phyloP scores from a whole-genome alignment of 2,113 vertebrate species.

The Turnix velox region DNA sequence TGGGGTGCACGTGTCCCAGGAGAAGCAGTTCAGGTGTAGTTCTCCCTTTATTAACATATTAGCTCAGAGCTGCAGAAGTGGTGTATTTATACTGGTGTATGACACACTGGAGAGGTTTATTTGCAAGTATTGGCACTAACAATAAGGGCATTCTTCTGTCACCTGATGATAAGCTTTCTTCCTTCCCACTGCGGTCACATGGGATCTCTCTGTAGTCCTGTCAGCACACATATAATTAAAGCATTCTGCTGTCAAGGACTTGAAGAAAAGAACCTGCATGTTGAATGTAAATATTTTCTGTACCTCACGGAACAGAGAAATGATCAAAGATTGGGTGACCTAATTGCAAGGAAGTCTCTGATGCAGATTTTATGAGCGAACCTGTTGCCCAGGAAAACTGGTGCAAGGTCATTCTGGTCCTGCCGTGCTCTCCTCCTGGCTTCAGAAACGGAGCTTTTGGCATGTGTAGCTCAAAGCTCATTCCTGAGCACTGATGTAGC shows the following conservation, averaged over 20 bases:
- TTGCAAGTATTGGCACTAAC: constrained; percentile 8
- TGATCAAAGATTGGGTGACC: constrained; percentile 47
- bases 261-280: constrained; percentile 6
- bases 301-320: constrained; percentile 6
- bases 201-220: constrained; percentile 21
- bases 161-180: constrained; percentile 29
- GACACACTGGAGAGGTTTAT: constrained; percentile 8
- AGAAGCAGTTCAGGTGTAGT: neutral
- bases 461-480: rapidly evolving
- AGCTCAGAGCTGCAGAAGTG: neutral
- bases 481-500: neutral
- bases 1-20: neutral
- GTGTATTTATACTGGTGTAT: neutral
- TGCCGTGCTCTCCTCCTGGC: neutral
- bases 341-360: constrained; percentile 32
- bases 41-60: neutral
- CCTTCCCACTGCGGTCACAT: neutral
- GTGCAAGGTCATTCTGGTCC: neutral
- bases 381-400: neutral
- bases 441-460: neutral
- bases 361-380: neutral
- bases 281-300: constrained; percentile 40
- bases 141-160: constrained; percentile 42
- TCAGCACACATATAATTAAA: constrained; percentile 48
- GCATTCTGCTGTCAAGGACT: neutral